These are phyloP conservation scores for Menura novaehollandiae DNA, from an alignment of 2,113 vertebrate genomes.

Conservation along the genomic window DNA sequence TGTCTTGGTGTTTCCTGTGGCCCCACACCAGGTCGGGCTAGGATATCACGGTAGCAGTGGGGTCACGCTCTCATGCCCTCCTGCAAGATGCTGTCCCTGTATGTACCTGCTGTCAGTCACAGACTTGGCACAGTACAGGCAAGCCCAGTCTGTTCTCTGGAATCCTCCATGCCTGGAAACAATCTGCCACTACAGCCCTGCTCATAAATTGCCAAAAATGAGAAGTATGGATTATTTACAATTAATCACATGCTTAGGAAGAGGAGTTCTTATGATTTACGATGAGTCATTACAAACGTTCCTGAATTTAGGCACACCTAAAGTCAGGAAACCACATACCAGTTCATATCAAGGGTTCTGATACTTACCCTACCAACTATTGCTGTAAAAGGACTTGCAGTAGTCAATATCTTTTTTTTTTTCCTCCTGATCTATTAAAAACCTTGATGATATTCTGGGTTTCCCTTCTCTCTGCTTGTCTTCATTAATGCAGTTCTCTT, in stretches of 20 bases:
- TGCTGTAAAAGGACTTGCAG: background rate
- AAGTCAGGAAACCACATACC: background rate
- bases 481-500: background rate
- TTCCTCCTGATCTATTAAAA: background rate
- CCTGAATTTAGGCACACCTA: background rate
- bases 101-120: background rate
- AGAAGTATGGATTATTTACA: background rate
- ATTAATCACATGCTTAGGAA: background rate
- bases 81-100: background rate
- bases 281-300: background rate
- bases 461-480: background rate
- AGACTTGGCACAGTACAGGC: background rate
- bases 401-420: background rate
- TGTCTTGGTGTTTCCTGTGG: background rate
- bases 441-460: background rate
- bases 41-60: background rate
- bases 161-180: background rate
- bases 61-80: background rate
- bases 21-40: no score
- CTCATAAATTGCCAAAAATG: background rate
- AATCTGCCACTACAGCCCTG: background rate
- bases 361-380: background rate
- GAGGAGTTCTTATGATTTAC: background rate
- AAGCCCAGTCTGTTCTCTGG: background rate
- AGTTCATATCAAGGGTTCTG: background rate